Percentiles rank a stretch among this genome's conserved stretches.
These are phyloP conservation scores for Gobio gobio DNA, from an alignment of 2,113 vertebrate genomes.

Conservation along the genomic window DNA sequence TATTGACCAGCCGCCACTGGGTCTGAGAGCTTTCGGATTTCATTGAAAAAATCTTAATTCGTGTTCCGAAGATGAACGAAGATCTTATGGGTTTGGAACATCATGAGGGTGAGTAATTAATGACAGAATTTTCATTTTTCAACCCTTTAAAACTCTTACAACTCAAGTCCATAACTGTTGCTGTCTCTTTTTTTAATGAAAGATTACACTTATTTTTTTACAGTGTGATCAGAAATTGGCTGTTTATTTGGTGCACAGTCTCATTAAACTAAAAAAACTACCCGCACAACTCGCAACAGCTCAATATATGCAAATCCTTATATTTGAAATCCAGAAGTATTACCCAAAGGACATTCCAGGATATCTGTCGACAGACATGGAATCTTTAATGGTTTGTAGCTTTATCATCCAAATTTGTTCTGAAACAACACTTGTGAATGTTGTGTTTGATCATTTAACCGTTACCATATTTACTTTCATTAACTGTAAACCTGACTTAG, in stretches of 20 bases:
- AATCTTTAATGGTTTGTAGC: background rate
- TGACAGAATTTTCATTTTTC: too few relatives aligned
- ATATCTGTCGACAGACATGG: background rate
- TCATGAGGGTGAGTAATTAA: too few relatives aligned
- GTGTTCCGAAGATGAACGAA: too few relatives aligned
- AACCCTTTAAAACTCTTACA: too few relatives aligned
- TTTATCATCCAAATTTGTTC: background rate
- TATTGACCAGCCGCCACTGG: too few relatives aligned
- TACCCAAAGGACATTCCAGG: conserved; percentile 14
- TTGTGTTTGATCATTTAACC: background rate
- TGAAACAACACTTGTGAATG: background rate
- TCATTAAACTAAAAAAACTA: conserved; percentile 41
- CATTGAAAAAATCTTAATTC: too few relatives aligned
- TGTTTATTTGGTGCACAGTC: background rate
- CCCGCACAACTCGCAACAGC: background rate
- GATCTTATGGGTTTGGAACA: too few relatives aligned
- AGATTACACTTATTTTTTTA: background rate
- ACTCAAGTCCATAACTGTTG: background rate
- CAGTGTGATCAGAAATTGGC: background rate
- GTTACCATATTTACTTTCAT: background rate
- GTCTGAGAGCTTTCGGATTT: too few relatives aligned
- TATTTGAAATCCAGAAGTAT: background rate
- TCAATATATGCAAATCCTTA: conserved; percentile 46
- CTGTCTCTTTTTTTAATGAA: background rate
- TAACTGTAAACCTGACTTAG: background rate